Base-by-base conservation (phyloP, 2,888 invertebrate species). In the Drosophila merina region DNA sequence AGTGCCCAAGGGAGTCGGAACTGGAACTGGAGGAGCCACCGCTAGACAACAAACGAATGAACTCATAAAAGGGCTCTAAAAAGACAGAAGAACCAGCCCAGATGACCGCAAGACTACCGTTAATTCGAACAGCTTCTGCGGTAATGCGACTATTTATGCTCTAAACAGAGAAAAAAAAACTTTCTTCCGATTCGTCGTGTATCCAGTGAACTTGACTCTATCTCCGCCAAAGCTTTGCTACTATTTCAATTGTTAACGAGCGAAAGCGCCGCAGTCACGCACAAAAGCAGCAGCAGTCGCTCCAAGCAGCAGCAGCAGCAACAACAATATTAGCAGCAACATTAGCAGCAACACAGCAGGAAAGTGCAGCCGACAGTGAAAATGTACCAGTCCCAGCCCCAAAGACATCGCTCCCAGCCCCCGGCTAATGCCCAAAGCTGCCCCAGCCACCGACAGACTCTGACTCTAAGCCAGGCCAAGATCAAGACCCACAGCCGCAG, bases 251-350 rank as follows among this genome's bases (percentile, higher is more conserved):
- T 88, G 86, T 87, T 90, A 89, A 90, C 89, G 86, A 89, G 90
- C 89, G 90, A 90, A 90, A 90, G 90, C 90, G 89, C 85, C 86
- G 86, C 83, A 87, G 83, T 73, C 80, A 75, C 85, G 75, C 85
- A 77, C 42, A 59, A 36, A 45, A 66, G 20, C 47, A 57, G 10
- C 50, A 48, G 25, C 54, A 30, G 20, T 20, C 20, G 1, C 20
- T 20, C 20, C 20, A 20, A 20, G 62, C 42, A 40, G 9, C 49
- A 49, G 5, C 25, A 51, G 12, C 14, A n/a, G 12, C 7, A 50
- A n/a, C 28, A 45, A 12, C n/a, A 44, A 14, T 25, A 26, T 20
- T n/a, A 44, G 86, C 81, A 72, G 75, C 55, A 76, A 50, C 82
- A 88, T 82, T 45, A 52, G 12, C 26, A 60, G 31, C 45, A 60